phyloP scores from a whole-genome alignment of 2,888 invertebrate species.

The Pimpla rufipes region DNA sequence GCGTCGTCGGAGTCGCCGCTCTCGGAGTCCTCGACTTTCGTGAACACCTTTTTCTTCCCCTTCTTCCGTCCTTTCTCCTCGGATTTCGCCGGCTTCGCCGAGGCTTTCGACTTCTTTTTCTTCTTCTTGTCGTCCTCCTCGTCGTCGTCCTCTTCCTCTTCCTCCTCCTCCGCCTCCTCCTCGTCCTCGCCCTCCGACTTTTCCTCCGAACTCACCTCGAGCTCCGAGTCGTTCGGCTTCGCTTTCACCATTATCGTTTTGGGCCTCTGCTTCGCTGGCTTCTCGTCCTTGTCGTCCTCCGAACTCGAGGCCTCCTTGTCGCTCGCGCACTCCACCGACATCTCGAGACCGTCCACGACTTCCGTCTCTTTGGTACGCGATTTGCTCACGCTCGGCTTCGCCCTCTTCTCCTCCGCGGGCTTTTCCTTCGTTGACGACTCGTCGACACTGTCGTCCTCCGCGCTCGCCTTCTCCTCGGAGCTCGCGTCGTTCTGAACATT shows the following conservation, averaged over 20 bases:
- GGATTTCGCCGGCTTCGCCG: constrained; percentile 49
- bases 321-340: constrained; percentile 83
- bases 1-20: constrained; percentile 79
- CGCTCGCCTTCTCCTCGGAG: constrained; percentile 64
- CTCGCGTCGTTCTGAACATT: constrained; percentile 61
- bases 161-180: constrained; percentile 59
- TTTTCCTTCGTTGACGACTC: constrained; percentile 43
- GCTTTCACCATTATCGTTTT: constrained; percentile 82
- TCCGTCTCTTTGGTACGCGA: constrained; percentile 74
- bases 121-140: constrained; percentile 64
- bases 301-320: constrained; percentile 79
- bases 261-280: constrained; percentile 72
- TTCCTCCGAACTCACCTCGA: constrained; percentile 80
- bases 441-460: constrained; percentile 60
- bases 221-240: constrained; percentile 80
- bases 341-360: constrained; percentile 81
- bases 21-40: constrained; percentile 71
- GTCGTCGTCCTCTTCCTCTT: constrained; percentile 57
- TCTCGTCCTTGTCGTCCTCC: constrained; percentile 76
- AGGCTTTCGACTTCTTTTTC: constrained; percentile 58
- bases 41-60: constrained; percentile 73
- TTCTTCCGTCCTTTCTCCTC: constrained; percentile 70
- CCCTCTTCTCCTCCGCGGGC: constrained; percentile 18
- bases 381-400: constrained; percentile 62
- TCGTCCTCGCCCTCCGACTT: constrained; percentile 70